Evolutionary conservation across 2,113 vertebrate species (phyloP).

Genomic region (Channa argus): DNA sequence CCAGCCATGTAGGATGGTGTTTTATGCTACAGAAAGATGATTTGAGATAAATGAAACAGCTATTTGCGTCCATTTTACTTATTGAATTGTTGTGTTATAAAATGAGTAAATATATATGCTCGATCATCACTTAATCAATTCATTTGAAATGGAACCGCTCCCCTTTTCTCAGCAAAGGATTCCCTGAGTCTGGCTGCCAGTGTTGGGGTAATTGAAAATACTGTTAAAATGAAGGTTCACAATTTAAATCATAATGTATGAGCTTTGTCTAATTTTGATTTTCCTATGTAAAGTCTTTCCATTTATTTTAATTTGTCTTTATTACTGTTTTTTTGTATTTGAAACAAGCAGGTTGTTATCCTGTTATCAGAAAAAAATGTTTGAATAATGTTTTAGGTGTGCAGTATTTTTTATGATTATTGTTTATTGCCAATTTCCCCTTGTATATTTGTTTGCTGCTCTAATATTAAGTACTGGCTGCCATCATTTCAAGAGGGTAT

Average conservation of each 20-base stretch:
- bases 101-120: slow-evolving; percentile 32
- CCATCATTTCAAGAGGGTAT: background rate
- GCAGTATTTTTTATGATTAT: background rate
- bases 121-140: slow-evolving; percentile 15
- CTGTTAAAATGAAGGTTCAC: background rate
- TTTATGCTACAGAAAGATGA: slow-evolving; percentile 64
- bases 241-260: background rate
- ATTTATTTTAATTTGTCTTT: background rate
- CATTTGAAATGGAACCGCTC: slow-evolving; percentile 1
- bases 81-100: slow-evolving; percentile 35
- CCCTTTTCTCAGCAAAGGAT: background rate
- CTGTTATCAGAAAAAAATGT: background rate
- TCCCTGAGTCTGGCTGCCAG: background rate
- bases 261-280: background rate
- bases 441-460: background rate
- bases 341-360: background rate
- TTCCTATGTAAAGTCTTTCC: background rate
- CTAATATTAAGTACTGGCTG: background rate
- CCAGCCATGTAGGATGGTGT: slow-evolving; percentile 54
- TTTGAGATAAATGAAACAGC: slow-evolving; percentile 64
- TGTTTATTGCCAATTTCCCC: background rate
- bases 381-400: background rate
- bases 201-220: background rate
- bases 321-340: background rate
- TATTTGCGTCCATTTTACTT: slow-evolving; percentile 35